A percentile compares a stretch with the other conserved stretches of the same genome.
Evolutionary conservation across 1,140 invertebrate genomes (phyloP).

Genomic region (Drosophila equinoxialis): DNA sequence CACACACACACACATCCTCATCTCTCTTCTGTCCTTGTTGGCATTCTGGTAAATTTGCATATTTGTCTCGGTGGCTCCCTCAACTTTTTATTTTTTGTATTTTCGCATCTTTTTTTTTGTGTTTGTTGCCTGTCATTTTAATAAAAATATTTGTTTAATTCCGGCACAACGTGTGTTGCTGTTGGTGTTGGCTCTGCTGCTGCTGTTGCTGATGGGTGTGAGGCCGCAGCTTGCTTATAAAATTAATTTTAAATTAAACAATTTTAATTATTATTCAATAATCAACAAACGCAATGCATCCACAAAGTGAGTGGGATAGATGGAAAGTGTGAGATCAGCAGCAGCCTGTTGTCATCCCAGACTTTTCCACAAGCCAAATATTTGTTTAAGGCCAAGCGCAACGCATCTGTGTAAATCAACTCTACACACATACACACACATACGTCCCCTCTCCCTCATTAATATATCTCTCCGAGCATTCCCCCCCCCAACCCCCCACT

Average conservation of each 20-base stretch:
- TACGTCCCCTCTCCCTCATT: neutral
- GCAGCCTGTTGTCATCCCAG: constrained; percentile 41
- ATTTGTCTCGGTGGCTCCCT: constrained; percentile 49
- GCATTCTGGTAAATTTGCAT: constrained; percentile 49
- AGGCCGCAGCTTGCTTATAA: constrained; percentile 49
- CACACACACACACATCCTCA: neutral
- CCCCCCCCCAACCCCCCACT: neutral
- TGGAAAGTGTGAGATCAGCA: neutral
- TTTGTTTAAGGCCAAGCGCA: constrained; percentile 24
- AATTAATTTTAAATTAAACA: constrained; percentile 70
- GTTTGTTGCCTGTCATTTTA: constrained; percentile 46
- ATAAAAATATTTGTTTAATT: constrained; percentile 65
- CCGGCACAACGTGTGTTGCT: constrained; percentile 26
- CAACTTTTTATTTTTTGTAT: constrained; percentile 12
- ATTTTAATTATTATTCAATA: constrained; percentile 69
- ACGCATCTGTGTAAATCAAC: constrained; percentile 13
- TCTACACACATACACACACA: neutral
- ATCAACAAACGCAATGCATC: constrained; percentile 48
- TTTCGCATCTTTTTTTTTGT: constrained; percentile 5
- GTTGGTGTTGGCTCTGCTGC: constrained; percentile 3
- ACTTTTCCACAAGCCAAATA: constrained; percentile 56
- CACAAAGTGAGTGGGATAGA: neutral
- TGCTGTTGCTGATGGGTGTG: neutral
- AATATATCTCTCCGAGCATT: neutral
- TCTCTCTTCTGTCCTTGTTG: neutral